Percentiles rank a stretch among this genome's conserved stretches.
Evolutionary conservation across 2,888 invertebrate genomes (phyloP).

Genomic region (Macaria notata): DNA sequence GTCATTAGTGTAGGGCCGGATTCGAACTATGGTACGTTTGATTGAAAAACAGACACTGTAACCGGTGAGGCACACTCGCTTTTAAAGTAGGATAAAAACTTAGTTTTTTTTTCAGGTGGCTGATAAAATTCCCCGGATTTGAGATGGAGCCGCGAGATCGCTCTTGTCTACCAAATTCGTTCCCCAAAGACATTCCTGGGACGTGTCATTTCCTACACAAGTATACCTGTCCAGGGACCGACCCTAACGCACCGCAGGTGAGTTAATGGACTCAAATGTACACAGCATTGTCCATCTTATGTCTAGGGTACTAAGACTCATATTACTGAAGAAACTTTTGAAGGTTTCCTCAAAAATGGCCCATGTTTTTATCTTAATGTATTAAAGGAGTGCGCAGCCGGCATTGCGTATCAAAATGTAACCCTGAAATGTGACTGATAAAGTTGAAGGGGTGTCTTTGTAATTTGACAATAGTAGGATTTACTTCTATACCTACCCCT

Average conservation of each 20-base stretch:
- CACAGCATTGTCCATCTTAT: constrained; percentile 14
- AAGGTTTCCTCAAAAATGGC: constrained; percentile 2
- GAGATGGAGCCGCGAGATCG: constrained; percentile 88
- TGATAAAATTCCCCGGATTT: constrained; percentile 89
- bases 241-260: constrained; percentile 81
- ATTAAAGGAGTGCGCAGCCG: constrained; percentile 6
- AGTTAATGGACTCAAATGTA: constrained; percentile 29
- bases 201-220: constrained; percentile 93
- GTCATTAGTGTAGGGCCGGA: no score
- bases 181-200: constrained; percentile 89
- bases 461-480: no score
- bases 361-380: constrained; percentile 12
- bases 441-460: no score
- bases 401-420: constrained; percentile 13
- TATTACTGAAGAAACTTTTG: not conserved
- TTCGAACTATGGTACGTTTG: no score
- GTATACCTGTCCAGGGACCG: constrained; percentile 88
- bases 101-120: constrained; percentile 81
- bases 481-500: no score
- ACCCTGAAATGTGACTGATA: constrained; percentile 2
- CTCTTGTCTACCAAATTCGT: constrained; percentile 91
- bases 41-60: no score
- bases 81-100: no score
- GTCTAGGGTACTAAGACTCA: not conserved
- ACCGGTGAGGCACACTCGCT: no score